A percentile compares a stretch with the other conserved stretches of the same genome.
Conservation (phyloP, 1,140 invertebrate species). For the Gryon sp. region DNA sequence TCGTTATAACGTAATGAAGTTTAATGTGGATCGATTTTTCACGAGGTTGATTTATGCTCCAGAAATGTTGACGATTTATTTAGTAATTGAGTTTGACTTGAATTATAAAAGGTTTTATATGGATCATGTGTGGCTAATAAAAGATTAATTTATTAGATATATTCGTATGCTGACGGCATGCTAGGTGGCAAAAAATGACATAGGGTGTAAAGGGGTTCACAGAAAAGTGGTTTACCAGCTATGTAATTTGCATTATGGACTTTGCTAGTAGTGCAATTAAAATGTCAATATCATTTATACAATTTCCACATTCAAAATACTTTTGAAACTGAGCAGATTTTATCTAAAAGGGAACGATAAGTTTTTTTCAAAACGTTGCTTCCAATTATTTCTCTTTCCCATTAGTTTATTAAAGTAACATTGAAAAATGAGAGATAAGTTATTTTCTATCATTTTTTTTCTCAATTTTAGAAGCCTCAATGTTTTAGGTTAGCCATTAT, state of each 20-base stretch:
- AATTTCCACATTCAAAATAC: no score
- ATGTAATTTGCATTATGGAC: conserved; percentile 22
- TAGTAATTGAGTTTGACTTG: conserved; percentile 37
- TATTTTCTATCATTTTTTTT: no score
- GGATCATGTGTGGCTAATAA: conserved; percentile 31
- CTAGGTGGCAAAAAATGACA: conserved; percentile 6
- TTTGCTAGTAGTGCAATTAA: conserved; percentile 5
- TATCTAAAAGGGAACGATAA: no score
- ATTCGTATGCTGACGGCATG: neutral
- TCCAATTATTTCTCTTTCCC: no score
- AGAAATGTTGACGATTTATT: conserved; percentile 27
- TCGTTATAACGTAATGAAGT: conserved; percentile 20
- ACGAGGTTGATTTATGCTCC: conserved; percentile 21
- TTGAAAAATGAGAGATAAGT: no score
- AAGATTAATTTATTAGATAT: conserved; percentile 33
- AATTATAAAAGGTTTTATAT: conserved; percentile 37
- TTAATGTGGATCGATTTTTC: conserved; percentile 47
- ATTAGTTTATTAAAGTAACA: no score
- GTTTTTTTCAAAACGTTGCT: no score
- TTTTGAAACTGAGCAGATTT: no score
- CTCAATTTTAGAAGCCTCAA: conserved; percentile 6
- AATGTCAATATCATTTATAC: conserved; percentile 16
- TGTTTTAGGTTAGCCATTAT: conserved; percentile 33
- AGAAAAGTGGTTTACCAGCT: conserved; percentile 12
- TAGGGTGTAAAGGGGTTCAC: neutral